Conservation (phyloP, 2,113 vertebrate species). For the Muntiacus muntjak region DNA sequence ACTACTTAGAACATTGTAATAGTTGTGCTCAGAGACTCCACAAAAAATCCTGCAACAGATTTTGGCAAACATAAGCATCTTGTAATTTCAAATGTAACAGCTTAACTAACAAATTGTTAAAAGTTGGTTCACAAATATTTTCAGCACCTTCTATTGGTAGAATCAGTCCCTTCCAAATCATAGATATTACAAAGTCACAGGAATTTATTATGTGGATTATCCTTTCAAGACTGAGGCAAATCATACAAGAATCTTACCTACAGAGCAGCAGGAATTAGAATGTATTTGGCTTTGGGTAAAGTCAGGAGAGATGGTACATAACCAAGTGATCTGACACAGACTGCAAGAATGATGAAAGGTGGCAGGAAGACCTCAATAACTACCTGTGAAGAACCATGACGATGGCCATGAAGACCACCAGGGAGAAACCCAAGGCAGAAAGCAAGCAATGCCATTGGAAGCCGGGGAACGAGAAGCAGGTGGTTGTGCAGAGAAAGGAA, state of each 20-base stretch:
- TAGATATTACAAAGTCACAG: background rate
- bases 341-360: background rate
- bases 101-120: background rate
- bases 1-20: background rate
- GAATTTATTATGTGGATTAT: background rate
- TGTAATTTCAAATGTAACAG: conserved; percentile 3
- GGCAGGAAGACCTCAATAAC: background rate
- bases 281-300: background rate
- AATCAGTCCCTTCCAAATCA: background rate
- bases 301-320: background rate
- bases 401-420: background rate
- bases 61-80: background rate
- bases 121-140: background rate
- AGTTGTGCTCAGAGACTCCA: background rate
- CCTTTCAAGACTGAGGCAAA: background rate
- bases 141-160: background rate
- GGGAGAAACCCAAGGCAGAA: background rate
- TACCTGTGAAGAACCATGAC: background rate
- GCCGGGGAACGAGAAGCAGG: background rate
- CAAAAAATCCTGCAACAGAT: background rate
- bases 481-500: background rate
- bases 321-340: background rate
- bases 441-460: background rate
- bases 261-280: background rate
- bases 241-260: background rate